Percentiles rank a stretch among this genome's conserved stretches.
These are phyloP conservation scores for Ichneumoninae sp. DNA, from an alignment of 2,888 invertebrate genomes.

Conservation along the genomic window DNA sequence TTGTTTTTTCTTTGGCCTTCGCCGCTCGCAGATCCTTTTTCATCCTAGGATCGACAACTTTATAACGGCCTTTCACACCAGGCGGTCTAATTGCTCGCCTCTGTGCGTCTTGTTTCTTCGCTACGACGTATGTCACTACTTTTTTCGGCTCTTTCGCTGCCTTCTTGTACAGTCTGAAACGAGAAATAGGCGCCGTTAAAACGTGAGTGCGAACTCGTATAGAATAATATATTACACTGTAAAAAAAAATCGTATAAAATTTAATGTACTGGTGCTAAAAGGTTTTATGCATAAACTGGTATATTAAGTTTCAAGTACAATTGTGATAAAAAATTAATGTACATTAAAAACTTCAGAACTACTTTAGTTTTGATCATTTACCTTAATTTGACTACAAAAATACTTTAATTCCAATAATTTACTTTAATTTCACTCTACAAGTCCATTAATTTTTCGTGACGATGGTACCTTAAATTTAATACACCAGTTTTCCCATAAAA, in stretches of 20 bases:
- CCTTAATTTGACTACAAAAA: not conserved
- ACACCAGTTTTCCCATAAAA: no score
- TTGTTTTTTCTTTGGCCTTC: conserved; percentile 87
- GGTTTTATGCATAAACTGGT: no score
- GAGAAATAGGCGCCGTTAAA: not conserved
- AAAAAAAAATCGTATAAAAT: not conserved
- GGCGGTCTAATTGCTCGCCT: conserved; percentile 92
- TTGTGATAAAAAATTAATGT: no score
- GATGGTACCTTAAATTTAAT: no score
- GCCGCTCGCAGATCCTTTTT: conserved; percentile 95
- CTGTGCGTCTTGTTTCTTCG: conserved; percentile 93
- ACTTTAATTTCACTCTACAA: no score
- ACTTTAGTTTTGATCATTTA: no score
- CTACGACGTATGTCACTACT: conserved; percentile 96
- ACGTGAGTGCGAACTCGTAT: not conserved
- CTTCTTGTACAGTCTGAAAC: conserved; percentile 93
- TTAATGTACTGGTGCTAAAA: no score
- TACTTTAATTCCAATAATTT: not conserved
- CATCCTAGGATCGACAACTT: conserved; percentile 97
- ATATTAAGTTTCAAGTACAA: no score
- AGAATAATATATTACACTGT: not conserved
- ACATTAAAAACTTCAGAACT: no score
- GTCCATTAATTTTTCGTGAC: no score
- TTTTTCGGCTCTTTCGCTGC: conserved; percentile 93
- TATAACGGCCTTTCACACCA: conserved; percentile 96